Conservation (phyloP, 1,140 invertebrate genomes). For the Leucophenga varia region DNA sequence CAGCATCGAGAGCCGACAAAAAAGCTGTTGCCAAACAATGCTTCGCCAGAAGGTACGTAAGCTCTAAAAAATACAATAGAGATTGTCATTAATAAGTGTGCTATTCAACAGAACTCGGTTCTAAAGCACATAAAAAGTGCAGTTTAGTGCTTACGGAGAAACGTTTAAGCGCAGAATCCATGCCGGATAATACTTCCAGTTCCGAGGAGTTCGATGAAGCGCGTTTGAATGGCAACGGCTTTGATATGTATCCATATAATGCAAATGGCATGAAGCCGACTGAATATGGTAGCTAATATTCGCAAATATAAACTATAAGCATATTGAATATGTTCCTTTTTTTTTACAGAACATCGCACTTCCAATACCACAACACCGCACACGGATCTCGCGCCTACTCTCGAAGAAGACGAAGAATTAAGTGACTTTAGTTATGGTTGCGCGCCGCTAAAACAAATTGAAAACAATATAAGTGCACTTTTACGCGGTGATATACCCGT, state of each 20-base stretch:
- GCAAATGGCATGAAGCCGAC: slow-evolving; percentile 14
- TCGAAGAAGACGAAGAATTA: slow-evolving; percentile 67
- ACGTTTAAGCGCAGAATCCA: slow-evolving; percentile 39
- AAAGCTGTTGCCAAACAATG: slow-evolving; percentile 37
- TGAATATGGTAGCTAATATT: slow-evolving; percentile 61
- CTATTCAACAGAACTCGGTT: too few species aligned
- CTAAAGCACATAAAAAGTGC: too few species aligned
- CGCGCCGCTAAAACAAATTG: slow-evolving; percentile 63
- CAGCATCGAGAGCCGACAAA: slow-evolving; percentile 24
- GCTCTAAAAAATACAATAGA: too few species aligned
- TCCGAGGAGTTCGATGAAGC: slow-evolving; percentile 44
- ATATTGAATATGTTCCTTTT: not conserved
- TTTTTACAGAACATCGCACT: slow-evolving; percentile 28
- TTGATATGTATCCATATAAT: slow-evolving; percentile 34
- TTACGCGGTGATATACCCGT: slow-evolving; percentile 59
- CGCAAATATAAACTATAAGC: slow-evolving; percentile 51
- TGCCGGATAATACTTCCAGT: slow-evolving; percentile 44
- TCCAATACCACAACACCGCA: slow-evolving; percentile 51
- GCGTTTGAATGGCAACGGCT: slow-evolving; percentile 30
- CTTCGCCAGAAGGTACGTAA: slow-evolving; percentile 9
- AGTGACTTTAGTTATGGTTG: slow-evolving; percentile 56
- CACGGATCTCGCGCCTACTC: slow-evolving; percentile 59
- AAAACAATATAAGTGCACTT: slow-evolving; percentile 65
- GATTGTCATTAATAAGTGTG: too few species aligned
- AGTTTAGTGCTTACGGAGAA: slow-evolving; percentile 23